Evolutionary conservation across 2,797 vertebrate species (phyloP).

Genomic region (Peromyscus aztecus): DNA sequence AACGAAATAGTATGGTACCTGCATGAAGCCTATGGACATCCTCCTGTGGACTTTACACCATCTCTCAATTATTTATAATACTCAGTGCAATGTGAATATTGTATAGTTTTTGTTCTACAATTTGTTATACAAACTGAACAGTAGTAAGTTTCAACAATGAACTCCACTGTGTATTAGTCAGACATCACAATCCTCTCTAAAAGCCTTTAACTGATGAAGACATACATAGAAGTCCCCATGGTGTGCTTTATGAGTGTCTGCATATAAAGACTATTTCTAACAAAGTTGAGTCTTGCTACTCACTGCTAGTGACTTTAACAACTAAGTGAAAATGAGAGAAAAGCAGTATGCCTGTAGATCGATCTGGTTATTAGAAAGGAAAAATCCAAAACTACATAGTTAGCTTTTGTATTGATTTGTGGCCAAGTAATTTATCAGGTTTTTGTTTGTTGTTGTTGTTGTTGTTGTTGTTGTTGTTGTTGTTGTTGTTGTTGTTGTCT

Average conservation of each 20-base stretch:
- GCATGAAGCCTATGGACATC: neutral
- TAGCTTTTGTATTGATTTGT: neutral
- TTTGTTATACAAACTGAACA: neutral
- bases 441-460: too few species aligned
- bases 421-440: slow-evolving; percentile 15
- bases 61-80: neutral
- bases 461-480: too few species aligned
- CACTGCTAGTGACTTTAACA: neutral
- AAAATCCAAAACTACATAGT: neutral
- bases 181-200: slow-evolving; percentile 2
- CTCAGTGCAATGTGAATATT: neutral
- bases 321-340: neutral
- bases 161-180: slow-evolving; percentile 11
- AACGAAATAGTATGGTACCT: neutral
- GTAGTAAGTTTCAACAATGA: neutral
- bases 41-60: neutral
- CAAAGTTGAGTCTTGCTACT: slow-evolving; percentile 38
- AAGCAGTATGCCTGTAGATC: neutral
- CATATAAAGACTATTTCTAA: slow-evolving; percentile 1
- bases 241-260: neutral
- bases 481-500: too few species aligned
- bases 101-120: neutral
- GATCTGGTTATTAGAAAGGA: slow-evolving; percentile 34
- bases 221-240: neutral
- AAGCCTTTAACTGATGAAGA: neutral